Evolutionary conservation across 2,113 vertebrate genomes (phyloP).

Genomic region (Ifrita kowaldi): DNA sequence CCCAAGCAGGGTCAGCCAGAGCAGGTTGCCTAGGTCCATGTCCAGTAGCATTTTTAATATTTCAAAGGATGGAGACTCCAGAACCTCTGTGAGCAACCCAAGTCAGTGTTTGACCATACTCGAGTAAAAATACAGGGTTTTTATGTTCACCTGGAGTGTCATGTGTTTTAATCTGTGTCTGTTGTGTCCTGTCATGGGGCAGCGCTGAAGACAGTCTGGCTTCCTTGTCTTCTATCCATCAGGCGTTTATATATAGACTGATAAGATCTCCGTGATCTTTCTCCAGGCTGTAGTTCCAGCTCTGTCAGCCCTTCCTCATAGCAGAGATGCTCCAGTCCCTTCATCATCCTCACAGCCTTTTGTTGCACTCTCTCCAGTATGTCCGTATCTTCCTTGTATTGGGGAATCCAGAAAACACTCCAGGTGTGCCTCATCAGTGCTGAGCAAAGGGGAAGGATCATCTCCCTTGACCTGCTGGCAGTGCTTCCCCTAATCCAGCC

Average conservation of each 20-base stretch:
- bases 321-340: background rate
- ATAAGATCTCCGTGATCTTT: background rate
- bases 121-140: background rate
- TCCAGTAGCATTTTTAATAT: background rate
- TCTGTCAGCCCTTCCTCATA: background rate
- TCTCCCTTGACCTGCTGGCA: background rate
- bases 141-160: background rate
- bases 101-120: background rate
- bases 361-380: background rate
- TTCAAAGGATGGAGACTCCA: background rate
- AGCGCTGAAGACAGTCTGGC: background rate
- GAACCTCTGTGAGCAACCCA: background rate
- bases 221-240: background rate
- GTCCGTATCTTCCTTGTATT: background rate
- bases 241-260: background rate
- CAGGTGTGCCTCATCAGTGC: background rate
- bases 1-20: background rate
- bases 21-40: background rate
- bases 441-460: background rate
- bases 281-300: background rate
- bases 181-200: background rate
- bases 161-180: background rate
- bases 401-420: background rate
- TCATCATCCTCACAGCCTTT: background rate
- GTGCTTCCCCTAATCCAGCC: background rate